phyloP scores from a whole-genome alignment of 2,888 invertebrate genomes.

The Corbicula japonica region DNA sequence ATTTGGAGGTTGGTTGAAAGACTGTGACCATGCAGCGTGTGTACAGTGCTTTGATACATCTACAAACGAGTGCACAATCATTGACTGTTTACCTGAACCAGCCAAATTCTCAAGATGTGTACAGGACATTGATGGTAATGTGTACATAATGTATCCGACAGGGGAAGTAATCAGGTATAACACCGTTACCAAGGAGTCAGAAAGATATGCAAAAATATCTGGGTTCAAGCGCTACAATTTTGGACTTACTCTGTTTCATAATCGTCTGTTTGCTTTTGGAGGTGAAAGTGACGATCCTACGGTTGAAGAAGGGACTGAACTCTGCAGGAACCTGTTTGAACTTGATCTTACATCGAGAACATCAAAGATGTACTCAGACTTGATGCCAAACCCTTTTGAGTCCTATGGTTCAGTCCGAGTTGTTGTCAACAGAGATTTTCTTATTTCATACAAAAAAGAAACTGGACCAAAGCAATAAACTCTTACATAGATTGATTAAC shows the following conservation, averaged over 20 bases:
- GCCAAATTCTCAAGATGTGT: slow-evolving; percentile 67
- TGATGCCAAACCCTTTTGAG: slow-evolving; percentile 69
- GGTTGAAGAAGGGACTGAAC: slow-evolving; percentile 69
- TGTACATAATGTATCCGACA: slow-evolving; percentile 66
- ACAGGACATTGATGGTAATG: slow-evolving; percentile 58
- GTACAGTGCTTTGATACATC: slow-evolving; percentile 64
- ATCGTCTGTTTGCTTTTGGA: slow-evolving; percentile 66
- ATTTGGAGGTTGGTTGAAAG: slow-evolving; percentile 68
- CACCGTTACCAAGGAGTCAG: slow-evolving; percentile 52
- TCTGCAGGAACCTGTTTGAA: slow-evolving; percentile 64
- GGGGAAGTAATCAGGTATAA: slow-evolving; percentile 69
- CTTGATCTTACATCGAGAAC: slow-evolving; percentile 44
- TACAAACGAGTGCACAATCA: slow-evolving; percentile 61
- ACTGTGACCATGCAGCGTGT: slow-evolving; percentile 65
- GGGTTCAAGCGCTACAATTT: slow-evolving; percentile 71
- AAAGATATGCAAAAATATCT: slow-evolving; percentile 62
- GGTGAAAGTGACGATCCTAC: slow-evolving; percentile 69
- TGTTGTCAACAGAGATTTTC: slow-evolving; percentile 62
- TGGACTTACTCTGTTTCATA: slow-evolving; percentile 65
- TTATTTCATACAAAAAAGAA: slow-evolving; percentile 62
- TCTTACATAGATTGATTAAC: too few relatives aligned
- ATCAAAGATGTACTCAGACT: slow-evolving; percentile 57
- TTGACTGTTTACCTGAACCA: slow-evolving; percentile 64
- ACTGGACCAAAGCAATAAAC: slow-evolving; percentile 51
- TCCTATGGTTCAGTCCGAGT: slow-evolving; percentile 66